These are phyloP conservation scores for Isurus oxyrinchus DNA, from an alignment of 2,113 vertebrate species.

Conservation along the genomic window DNA sequence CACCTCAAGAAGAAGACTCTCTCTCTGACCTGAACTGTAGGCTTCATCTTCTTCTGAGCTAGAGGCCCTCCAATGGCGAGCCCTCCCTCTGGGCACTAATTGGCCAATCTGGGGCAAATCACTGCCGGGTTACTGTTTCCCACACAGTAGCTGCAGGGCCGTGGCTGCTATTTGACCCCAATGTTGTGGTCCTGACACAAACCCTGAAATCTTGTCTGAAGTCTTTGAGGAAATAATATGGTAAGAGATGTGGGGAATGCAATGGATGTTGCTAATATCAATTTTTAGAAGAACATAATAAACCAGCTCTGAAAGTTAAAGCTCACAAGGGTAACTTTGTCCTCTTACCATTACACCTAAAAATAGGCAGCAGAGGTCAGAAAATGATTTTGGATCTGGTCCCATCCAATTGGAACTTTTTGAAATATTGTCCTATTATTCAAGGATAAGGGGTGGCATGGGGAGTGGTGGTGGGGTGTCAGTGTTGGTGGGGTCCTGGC, in stretches of 20 bases:
- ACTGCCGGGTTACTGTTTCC: too few species aligned
- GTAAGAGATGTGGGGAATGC: neutral
- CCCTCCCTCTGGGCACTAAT: too few species aligned
- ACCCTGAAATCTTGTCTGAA: neutral
- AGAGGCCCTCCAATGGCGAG: too few species aligned
- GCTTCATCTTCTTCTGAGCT: too few species aligned
- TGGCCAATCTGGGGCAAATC: too few species aligned
- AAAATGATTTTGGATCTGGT: neutral
- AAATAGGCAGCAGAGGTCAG: neutral
- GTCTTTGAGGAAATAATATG: neutral
- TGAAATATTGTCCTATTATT: neutral
- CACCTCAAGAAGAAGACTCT: too few species aligned
- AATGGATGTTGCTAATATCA: neutral
- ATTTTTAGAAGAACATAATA: neutral
- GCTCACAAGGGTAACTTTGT: neutral
- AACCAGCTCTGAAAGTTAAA: neutral
- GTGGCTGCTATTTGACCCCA: too few species aligned
- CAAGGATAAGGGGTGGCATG: too few species aligned
- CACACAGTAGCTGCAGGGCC: too few species aligned
- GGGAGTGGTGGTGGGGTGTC: too few species aligned
- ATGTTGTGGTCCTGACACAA: too few species aligned
- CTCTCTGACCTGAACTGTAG: too few species aligned
- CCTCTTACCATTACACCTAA: neutral
- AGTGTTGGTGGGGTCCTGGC: neutral
- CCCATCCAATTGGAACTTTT: neutral